Base-by-base conservation (phyloP, 92 coral and sea anemone species). In the Meandrina meandrites region DNA sequence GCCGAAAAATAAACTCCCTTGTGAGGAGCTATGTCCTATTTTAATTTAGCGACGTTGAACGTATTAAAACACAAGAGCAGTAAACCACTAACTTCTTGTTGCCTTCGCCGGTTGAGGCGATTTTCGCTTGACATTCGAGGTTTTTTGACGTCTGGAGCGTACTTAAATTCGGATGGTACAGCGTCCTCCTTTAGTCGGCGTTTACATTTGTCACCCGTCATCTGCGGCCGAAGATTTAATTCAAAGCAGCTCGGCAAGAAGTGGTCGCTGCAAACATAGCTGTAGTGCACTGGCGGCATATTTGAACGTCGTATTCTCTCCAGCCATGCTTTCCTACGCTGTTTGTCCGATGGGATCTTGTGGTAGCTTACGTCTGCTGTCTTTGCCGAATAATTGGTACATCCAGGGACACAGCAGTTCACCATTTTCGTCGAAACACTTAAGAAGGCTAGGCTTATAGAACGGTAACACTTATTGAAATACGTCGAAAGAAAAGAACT, bases 241-340 rank as follows among this genome's bases (percentile, higher is more conserved):
- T 62, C 80, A 73, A 88, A 91, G 80, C 90, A 81, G 58, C 69
- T 70, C 11, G 79, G 88, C 36, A 62, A 86, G 83, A 92, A 92
- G 58, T 89, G 90, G n/a, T 81, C 89, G 57, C 86, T 92, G 71
- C 94, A 92, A 18, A 92, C 92, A 75, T 85, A 89, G 79, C 90
- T 82, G 82, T 88, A 75, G 11, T 86, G 50, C 14, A 92, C 64
- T 16, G 86, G 85, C 28, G 92, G 92, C 86, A 92, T 74, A 72
- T 92, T 89, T 15, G 48, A 79, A 28, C 88, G 75, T 66, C 79
- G 68, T 31, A 91, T 75, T 18, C 86, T 76, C 19, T 80, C 83
- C 14, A 92, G 83, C 92, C 90, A 89, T 53, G 89, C 90, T 34
- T 86, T 91, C 72, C 75, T 58, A 12, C 72, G 48, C 21, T 56